Evolutionary conservation across 2,797 vertebrate genomes (phyloP).

Genomic region (Paratrypauchen microcephalus): DNA sequence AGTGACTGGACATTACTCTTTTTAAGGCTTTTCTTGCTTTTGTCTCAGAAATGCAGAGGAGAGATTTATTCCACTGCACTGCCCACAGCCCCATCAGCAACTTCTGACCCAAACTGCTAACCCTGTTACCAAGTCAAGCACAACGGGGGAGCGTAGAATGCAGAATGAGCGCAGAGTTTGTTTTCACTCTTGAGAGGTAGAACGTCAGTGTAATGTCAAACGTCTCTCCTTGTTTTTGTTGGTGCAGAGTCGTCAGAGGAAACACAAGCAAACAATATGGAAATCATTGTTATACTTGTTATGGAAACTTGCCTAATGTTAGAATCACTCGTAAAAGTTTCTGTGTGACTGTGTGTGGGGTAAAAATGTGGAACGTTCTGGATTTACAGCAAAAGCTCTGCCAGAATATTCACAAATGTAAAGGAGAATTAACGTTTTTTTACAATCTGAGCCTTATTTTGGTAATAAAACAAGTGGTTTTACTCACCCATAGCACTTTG

Average conservation of each 20-base stretch:
- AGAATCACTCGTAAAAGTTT: too few relatives aligned
- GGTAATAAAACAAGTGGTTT: too few relatives aligned
- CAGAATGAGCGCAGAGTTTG: background rate
- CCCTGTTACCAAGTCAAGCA: slow-evolving; percentile 25
- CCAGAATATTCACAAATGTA: too few relatives aligned
- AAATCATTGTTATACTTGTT: background rate
- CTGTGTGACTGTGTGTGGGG: too few relatives aligned
- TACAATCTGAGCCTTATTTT: too few relatives aligned
- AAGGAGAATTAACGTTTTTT: too few relatives aligned
- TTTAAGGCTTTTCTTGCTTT: slow-evolving; percentile 63
- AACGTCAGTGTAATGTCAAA: background rate
- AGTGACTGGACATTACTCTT: slow-evolving; percentile 81
- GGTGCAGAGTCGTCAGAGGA: background rate
- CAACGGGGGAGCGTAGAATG: background rate
- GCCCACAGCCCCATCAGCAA: slow-evolving; percentile 31
- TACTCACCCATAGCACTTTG: too few relatives aligned
- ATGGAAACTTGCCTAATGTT: too few relatives aligned
- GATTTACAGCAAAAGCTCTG: too few relatives aligned
- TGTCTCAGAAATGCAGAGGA: slow-evolving; percentile 38
- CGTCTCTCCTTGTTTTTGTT: background rate
- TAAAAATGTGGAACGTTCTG: too few relatives aligned
- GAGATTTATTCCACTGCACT: slow-evolving; percentile 40
- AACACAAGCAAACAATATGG: too few relatives aligned
- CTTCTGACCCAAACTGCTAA: slow-evolving; percentile 15
- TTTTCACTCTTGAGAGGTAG: background rate